phyloP scores from a whole-genome alignment of 2,113 vertebrate species.

The Elaphurus davidianus region DNA sequence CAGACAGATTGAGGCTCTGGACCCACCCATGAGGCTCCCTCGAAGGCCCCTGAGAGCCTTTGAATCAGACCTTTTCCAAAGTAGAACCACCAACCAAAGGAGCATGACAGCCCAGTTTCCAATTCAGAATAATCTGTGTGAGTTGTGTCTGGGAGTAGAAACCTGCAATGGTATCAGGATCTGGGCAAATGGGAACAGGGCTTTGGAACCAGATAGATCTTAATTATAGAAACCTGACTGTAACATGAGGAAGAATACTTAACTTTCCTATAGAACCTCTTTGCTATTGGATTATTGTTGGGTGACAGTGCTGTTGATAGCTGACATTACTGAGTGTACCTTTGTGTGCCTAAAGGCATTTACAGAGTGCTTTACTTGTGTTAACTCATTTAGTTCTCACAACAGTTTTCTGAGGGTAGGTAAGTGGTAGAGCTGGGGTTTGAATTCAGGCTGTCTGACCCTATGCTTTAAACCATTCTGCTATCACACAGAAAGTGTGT shows the following conservation, averaged over 20 bases:
- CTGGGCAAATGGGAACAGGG: background rate
- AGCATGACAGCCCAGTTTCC: constrained; percentile 72
- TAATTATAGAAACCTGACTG: background rate
- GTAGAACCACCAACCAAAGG: constrained; percentile 69
- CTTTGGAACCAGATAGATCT: background rate
- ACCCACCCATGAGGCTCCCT: background rate
- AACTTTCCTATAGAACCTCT: background rate
- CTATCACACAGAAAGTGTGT: background rate
- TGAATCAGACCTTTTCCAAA: constrained; percentile 71
- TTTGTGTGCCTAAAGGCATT: background rate
- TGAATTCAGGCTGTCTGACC: background rate
- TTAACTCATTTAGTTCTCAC: background rate
- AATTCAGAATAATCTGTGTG: constrained; percentile 78
- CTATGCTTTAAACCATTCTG: background rate
- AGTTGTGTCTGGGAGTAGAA: constrained; percentile 54
- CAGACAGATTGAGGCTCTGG: constrained; percentile 76
- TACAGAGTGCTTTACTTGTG: background rate
- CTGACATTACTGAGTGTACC: background rate
- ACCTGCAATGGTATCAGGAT: background rate
- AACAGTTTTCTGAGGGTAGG: background rate
- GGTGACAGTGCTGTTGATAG: background rate
- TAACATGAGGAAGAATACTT: background rate
- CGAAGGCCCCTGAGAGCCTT: constrained; percentile 55
- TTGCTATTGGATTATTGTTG: background rate
- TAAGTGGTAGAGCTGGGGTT: background rate